A percentile compares a stretch with the other conserved stretches of the same genome.
phyloP scores from a whole-genome alignment of 2,888 invertebrate species.

The Serripes groenlandicus region DNA sequence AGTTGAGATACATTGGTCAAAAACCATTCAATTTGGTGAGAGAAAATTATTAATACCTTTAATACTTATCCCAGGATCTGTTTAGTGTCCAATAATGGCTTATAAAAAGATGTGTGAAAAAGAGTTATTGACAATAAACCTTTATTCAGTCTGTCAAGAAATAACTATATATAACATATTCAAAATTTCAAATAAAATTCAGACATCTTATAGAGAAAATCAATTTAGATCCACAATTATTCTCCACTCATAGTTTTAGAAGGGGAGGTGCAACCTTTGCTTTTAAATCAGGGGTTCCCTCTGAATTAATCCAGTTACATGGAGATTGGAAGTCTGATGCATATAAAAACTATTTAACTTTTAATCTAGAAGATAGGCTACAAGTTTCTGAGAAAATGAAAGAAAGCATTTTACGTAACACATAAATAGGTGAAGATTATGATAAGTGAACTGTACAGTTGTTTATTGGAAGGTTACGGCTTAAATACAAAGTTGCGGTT shows the following conservation, averaged over 20 bases:
- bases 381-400: background rate
- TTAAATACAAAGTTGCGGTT: too few relatives aligned
- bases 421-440: too few relatives aligned
- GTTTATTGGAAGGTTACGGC: too few relatives aligned
- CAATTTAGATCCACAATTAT: background rate
- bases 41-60: background rate
- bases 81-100: background rate
- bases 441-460: too few relatives aligned
- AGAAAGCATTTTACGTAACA: too few relatives aligned
- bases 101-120: background rate
- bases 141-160: background rate
- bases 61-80: background rate
- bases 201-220: background rate
- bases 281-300: background rate
- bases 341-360: background rate
- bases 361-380: background rate
- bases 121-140: background rate
- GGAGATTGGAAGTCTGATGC: background rate
- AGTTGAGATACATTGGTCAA: background rate
- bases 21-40: slow-evolving; percentile 4
- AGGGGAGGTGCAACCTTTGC: background rate
- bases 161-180: background rate
- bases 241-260: background rate
- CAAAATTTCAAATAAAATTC: background rate
- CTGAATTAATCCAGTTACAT: background rate